Conservation (phyloP, 1,140 invertebrate genomes). For the Marisa cornuarietis region DNA sequence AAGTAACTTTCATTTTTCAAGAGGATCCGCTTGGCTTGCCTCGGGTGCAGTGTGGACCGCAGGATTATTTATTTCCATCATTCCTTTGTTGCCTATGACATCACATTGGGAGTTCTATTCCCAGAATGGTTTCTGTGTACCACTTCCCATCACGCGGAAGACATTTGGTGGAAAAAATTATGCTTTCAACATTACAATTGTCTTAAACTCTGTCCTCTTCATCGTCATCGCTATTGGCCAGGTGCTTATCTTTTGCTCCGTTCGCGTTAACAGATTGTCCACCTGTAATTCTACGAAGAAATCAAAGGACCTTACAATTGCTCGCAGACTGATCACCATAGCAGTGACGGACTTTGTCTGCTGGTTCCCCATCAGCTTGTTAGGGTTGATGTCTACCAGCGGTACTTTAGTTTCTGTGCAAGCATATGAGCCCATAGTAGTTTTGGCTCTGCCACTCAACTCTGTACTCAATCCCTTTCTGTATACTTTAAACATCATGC, state of each 20-base stretch:
- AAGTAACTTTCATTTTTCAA: conserved; percentile 13
- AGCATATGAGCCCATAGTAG: conserved; percentile 8
- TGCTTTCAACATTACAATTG: conserved; percentile 30
- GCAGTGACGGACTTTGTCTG: conserved; percentile 31
- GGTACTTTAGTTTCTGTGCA: conserved; percentile 22
- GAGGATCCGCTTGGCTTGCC: conserved; percentile 14
- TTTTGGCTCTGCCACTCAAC: conserved; percentile 26
- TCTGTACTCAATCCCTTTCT: conserved; percentile 31
- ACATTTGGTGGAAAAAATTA: conserved; percentile 30
- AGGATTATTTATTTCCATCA: conserved; percentile 4
- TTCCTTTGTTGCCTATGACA: conserved; percentile 15
- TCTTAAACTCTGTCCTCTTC: conserved; percentile 38
- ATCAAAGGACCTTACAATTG: conserved; percentile 18
- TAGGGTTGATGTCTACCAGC: conserved; percentile 12
- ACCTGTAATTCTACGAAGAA: neutral
- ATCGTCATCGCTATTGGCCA: conserved; percentile 37
- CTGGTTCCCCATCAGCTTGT: conserved; percentile 29
- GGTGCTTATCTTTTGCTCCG: conserved; percentile 31
- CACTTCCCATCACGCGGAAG: conserved; percentile 33
- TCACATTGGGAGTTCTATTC: conserved; percentile 35
- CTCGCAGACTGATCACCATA: conserved; percentile 21
- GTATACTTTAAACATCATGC: conserved; percentile 17
- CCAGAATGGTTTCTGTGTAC: conserved; percentile 35
- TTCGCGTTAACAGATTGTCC: conserved; percentile 10
- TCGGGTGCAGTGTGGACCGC: conserved; percentile 21